Conservation (phyloP, 2,888 invertebrate genomes). For the Eulithis prunata region DNA sequence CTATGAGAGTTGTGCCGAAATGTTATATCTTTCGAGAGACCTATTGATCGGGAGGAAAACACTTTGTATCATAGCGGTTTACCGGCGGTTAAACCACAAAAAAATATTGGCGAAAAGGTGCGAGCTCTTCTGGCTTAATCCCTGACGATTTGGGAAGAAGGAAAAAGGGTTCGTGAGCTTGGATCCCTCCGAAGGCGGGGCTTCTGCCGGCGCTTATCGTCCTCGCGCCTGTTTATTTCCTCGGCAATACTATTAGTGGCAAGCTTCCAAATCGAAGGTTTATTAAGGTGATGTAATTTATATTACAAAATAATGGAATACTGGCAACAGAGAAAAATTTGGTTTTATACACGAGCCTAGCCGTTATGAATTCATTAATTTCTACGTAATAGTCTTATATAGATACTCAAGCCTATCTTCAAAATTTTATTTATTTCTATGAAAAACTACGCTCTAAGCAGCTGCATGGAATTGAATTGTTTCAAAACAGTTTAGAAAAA, state of each 20-base stretch:
- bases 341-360: no score
- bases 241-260: slow-evolving; percentile 60
- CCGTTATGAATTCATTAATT: no score
- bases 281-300: slow-evolving; percentile 39
- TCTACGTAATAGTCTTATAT: no score
- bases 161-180: slow-evolving; percentile 78
- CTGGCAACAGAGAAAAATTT: background rate
- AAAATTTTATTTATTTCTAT: no score
- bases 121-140: slow-evolving; percentile 77
- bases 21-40: slow-evolving; percentile 61
- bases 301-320: slow-evolving; percentile 13
- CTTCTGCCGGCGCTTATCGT: slow-evolving; percentile 68
- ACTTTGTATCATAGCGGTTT: slow-evolving; percentile 73
- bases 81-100: slow-evolving; percentile 71
- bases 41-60: slow-evolving; percentile 65
- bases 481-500: no score
- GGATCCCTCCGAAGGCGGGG: slow-evolving; percentile 61
- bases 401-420: no score
- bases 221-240: slow-evolving; percentile 71
- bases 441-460: no score
- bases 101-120: slow-evolving; percentile 78
- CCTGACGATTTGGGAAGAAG: slow-evolving; percentile 80
- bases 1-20: slow-evolving; percentile 53
- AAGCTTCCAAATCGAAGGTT: slow-evolving; percentile 58
- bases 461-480: no score